Evolutionary conservation across 2,113 vertebrate species (phyloP).

Genomic region (Psephotus haematonotus): DNA sequence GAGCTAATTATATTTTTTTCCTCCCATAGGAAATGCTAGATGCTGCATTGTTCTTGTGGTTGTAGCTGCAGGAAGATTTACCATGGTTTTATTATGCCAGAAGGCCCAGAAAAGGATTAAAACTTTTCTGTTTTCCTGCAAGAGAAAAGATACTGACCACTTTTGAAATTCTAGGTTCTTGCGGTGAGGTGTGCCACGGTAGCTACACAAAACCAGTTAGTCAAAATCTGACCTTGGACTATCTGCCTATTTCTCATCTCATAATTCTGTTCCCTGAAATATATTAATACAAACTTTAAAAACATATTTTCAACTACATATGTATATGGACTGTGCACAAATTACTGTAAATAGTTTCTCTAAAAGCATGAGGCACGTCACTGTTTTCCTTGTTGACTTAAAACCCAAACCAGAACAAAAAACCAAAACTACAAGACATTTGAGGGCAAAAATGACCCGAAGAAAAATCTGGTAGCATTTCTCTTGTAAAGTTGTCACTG

Average conservation of each 20-base stretch:
- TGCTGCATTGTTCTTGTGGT: slow-evolving; percentile 5
- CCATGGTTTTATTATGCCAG: background rate
- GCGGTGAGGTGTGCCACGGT: background rate
- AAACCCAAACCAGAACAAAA: background rate
- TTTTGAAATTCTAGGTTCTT: background rate
- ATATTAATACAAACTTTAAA: background rate
- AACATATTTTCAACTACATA: background rate
- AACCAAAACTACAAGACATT: background rate
- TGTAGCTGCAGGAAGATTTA: slow-evolving; percentile 8
- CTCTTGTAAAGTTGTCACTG: background rate
- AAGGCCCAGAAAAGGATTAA: slow-evolving; percentile 17
- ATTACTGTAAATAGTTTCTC: background rate
- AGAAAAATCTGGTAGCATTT: background rate
- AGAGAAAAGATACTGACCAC: background rate
- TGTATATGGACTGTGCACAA: background rate
- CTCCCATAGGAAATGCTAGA: slow-evolving; percentile 15
- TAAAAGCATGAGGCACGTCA: background rate
- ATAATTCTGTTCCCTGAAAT: background rate
- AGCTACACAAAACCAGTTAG: background rate
- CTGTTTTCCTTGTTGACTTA: background rate
- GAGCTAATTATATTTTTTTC: background rate
- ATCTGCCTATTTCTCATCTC: background rate
- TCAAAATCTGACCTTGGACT: background rate
- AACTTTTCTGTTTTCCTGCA: background rate
- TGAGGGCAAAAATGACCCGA: background rate